Base-by-base conservation (phyloP, 2,797 vertebrate species). In the Spheniscus humboldti region DNA sequence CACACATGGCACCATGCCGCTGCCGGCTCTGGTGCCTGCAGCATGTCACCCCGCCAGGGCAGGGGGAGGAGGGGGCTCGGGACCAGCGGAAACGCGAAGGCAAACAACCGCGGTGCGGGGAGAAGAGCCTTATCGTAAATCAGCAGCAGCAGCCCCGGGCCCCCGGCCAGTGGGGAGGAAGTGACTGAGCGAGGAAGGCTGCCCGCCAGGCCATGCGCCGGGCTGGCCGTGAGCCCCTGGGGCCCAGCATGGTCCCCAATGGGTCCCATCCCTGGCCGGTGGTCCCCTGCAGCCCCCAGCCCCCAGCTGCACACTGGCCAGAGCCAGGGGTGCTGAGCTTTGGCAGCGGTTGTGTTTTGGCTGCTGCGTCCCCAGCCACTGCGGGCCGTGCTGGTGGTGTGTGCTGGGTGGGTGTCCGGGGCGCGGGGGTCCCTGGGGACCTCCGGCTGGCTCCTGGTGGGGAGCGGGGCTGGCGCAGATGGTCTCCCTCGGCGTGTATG, bases 251-350 rank as follows among this genome's bases (percentile, higher is more conserved):
- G 1, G 62, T 23, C 37, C n/a, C 43, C 2, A 0, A 11, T 2
- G 23, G 8, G 47, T 69, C 50, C 41, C 43, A 28, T 7, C 62
- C 48, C 14, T 3, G 8, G 9, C 57, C 4, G 3, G 20, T 22
- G 57, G 62, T 74, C 69, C 48, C 60, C 57, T 25, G 68, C 60
- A 43, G 52, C 68, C 25, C 86, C 30, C 66, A 47, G 39, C 11
- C n/a, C n/a, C 33, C 2, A 0, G 23, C 60, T 24, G 27, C 22
- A 10, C 13, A 6, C 24, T 0, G 7, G 6, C 7, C 27, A 2
- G 41, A 43, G 60, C 50, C 35, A 4, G 56, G 10, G 13, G 6
- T 3, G 1, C 14, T 6, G 13, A 2, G 11, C 67, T 78, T 52
- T 45, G 22, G 52, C 47, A 0, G 20, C 3, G 13, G 35, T 3